phyloP scores from a whole-genome alignment of 1,140 invertebrate species.

The Drosophila biarmipes region DNA sequence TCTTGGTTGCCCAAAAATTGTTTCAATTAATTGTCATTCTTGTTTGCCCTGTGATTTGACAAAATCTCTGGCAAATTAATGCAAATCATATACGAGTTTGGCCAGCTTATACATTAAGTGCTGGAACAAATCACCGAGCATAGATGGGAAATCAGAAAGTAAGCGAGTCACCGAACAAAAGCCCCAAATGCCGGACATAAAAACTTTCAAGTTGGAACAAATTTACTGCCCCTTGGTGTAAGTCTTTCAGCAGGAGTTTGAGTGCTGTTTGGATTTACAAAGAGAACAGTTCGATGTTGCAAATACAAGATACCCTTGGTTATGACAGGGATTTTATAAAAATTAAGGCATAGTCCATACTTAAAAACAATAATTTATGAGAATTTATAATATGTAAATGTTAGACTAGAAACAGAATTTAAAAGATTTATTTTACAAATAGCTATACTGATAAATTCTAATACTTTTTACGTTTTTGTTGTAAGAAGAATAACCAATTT shows the following conservation, averaged over 20 bases:
- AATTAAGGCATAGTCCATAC: neutral
- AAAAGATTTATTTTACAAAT: no score
- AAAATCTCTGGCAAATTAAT: conserved; percentile 44
- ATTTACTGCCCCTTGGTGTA: conserved; percentile 41
- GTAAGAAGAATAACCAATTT: neutral
- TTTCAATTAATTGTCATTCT: conserved; percentile 81
- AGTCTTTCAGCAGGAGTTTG: conserved; percentile 24
- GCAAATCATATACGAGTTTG: conserved; percentile 50
- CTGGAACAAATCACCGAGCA: conserved; percentile 12
- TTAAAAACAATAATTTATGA: no score
- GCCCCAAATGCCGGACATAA: conserved; percentile 29
- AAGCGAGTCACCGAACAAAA: conserved; percentile 42
- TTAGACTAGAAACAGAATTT: neutral
- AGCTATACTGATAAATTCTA: no score
- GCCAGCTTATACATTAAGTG: conserved; percentile 22
- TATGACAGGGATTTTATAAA: neutral
- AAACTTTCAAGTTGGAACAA: conserved; percentile 64
- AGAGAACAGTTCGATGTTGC: neutral
- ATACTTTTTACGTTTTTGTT: no score
- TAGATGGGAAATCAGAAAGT: conserved; percentile 45
- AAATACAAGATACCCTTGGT: conserved; percentile 5
- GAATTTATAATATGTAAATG: no score
- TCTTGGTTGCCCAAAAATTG: conserved; percentile 44
- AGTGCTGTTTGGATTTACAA: conserved; percentile 4
- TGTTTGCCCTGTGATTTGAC: conserved; percentile 51